Percentiles rank a stretch among this genome's conserved stretches.
phyloP scores from a whole-genome alignment of 2,113 vertebrate genomes.

The Peromyscus maniculatus region DNA sequence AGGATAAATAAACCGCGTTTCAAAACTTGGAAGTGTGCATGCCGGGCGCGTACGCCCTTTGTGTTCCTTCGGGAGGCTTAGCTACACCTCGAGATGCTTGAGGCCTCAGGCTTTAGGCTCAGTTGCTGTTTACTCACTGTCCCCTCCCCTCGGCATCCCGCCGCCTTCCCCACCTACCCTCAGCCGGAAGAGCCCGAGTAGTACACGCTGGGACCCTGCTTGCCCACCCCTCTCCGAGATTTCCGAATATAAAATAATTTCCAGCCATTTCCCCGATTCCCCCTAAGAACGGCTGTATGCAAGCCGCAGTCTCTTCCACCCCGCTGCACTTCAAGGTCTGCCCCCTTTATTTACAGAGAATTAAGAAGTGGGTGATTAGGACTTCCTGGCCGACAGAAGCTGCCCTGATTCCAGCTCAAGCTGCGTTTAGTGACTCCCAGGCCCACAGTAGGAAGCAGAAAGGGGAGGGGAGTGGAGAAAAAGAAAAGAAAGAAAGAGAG shows the following conservation, averaged over 20 bases:
- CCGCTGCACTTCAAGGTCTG: slow-evolving; percentile 81
- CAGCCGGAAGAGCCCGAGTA: slow-evolving; percentile 19
- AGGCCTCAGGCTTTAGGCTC: slow-evolving; percentile 77
- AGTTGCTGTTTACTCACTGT: slow-evolving; percentile 60
- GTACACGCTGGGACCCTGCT: not conserved
- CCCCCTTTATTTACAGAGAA: slow-evolving; percentile 87
- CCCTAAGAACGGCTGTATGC: slow-evolving; percentile 64
- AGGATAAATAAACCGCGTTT: slow-evolving; percentile 72
- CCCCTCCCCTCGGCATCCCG: slow-evolving; percentile 74
- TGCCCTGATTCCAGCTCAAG: slow-evolving; percentile 82
- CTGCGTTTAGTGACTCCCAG: slow-evolving; percentile 72
- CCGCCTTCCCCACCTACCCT: slow-evolving; percentile 68
- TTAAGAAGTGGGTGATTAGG: slow-evolving; percentile 84
- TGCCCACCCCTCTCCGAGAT: slow-evolving; percentile 13
- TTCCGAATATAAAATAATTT: slow-evolving; percentile 61
- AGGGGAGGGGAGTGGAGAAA: not conserved
- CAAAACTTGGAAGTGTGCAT: slow-evolving; percentile 78
- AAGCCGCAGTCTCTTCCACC: slow-evolving; percentile 80
- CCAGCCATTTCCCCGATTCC: slow-evolving; percentile 49
- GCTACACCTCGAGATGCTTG: slow-evolving; percentile 77
- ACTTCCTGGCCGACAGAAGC: slow-evolving; percentile 81
- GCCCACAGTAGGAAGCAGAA: slow-evolving; percentile 72
- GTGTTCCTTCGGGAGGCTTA: slow-evolving; percentile 78
- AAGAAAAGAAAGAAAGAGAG: not conserved
- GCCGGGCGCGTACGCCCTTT: slow-evolving; percentile 67